Percentiles rank a stretch among this genome's conserved stretches.
These are phyloP conservation scores for Bettongia penicillata DNA, from an alignment of 2,113 vertebrate genomes.

Conservation along the genomic window DNA sequence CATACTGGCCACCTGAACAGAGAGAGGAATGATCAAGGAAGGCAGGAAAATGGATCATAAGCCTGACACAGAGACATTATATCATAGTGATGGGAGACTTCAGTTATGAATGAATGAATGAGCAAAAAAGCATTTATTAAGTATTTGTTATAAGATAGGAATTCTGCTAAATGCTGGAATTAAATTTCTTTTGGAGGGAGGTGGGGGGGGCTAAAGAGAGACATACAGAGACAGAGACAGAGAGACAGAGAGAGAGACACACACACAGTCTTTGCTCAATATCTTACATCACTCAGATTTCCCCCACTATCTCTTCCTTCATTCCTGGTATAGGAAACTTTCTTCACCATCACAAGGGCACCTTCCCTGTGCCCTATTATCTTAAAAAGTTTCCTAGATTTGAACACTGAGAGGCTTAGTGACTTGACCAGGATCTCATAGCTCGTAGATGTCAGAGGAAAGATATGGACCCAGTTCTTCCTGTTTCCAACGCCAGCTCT, in stretches of 20 bases:
- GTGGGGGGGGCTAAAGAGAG: no score
- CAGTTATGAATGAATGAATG: neutral
- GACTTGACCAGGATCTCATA: no score
- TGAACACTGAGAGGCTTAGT: no score
- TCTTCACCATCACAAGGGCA: neutral
- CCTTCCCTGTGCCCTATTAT: neutral
- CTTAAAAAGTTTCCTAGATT: no score
- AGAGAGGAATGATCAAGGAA: neutral
- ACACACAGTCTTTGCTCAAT: no score
- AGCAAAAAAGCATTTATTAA: neutral
- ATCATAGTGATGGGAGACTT: neutral
- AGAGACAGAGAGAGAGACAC: neutral
- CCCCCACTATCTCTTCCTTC: no score
- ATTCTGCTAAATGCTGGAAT: neutral
- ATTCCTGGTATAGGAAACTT: neutral
- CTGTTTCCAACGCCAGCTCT: no score
- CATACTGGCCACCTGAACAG: neutral
- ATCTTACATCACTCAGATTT: no score
- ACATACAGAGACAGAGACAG: neutral
- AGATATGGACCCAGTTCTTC: no score
- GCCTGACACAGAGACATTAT: neutral
- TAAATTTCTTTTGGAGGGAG: neutral
- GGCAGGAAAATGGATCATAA: neutral
- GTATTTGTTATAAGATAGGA: neutral
- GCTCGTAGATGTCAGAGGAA: no score